A percentile compares a stretch with the other conserved stretches of the same genome.
These are phyloP conservation scores for Procambarus virginalis DNA, from an alignment of 1,140 invertebrate species.

Conservation along the genomic window DNA sequence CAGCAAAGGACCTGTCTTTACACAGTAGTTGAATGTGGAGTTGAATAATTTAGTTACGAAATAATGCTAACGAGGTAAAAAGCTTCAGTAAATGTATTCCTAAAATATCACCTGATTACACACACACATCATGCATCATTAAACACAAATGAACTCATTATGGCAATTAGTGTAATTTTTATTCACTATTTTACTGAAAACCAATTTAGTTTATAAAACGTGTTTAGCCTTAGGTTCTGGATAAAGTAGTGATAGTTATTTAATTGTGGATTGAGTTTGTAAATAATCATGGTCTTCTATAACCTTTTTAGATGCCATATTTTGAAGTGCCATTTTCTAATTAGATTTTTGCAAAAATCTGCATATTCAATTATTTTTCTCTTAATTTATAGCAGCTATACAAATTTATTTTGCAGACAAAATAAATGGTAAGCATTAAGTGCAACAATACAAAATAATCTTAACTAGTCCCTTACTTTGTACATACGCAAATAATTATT, in stretches of 20 bases:
- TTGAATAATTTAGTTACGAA: too few relatives aligned
- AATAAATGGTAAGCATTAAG: neutral
- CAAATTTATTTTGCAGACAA: neutral
- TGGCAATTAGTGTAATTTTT: neutral
- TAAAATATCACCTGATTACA: neutral
- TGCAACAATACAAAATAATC: neutral
- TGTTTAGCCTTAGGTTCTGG: neutral
- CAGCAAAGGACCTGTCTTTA: too few relatives aligned
- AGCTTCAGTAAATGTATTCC: neutral
- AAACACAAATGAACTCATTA: neutral
- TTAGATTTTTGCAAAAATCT: neutral
- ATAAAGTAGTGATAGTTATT: constrained; percentile 8
- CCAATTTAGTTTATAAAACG: neutral
- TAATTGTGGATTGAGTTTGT: neutral
- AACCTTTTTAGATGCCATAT: constrained; percentile 20
- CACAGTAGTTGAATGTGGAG: too few relatives aligned
- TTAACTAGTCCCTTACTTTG: neutral
- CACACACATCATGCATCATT: neutral
- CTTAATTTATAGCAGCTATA: neutral
- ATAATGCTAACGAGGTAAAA: neutral
- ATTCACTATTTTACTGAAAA: neutral
- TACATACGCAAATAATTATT: neutral
- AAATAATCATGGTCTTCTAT: neutral
- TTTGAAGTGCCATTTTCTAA: neutral
- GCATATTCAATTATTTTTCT: neutral